Conservation (phyloP, 2,113 vertebrate species). For the Amphilophus citrinellus region DNA sequence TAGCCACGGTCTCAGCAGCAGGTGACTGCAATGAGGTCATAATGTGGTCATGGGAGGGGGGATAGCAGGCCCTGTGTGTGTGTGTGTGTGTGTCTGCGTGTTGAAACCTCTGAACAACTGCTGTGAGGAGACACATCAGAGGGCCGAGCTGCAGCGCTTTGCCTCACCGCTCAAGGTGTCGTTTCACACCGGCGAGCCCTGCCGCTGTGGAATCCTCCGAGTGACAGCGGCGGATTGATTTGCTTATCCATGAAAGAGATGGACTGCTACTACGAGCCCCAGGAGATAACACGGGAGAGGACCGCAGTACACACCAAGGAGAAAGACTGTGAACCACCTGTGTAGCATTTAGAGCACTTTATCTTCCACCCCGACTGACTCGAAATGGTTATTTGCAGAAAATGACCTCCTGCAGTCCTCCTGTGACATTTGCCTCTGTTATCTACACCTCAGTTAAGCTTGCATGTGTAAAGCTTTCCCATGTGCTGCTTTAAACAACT, state of each 20-base stretch:
- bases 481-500: background rate
- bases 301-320: slow-evolving; percentile 20
- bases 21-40: slow-evolving; percentile 84
- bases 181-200: slow-evolving; percentile 59
- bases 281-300: slow-evolving; percentile 33
- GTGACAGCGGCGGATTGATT: slow-evolving; percentile 71
- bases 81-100: slow-evolving; percentile 25
- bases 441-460: background rate
- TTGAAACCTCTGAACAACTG: slow-evolving; percentile 81
- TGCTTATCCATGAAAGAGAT: slow-evolving; percentile 70
- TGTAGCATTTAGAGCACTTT: slow-evolving; percentile 60
- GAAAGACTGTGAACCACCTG: slow-evolving; percentile 54
- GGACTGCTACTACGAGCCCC: slow-evolving; percentile 55
- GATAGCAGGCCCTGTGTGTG: slow-evolving; percentile 16
- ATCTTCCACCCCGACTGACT: slow-evolving; percentile 24
- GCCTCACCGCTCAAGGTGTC: slow-evolving; percentile 63
- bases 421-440: background rate
- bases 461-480: background rate
- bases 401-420: background rate
- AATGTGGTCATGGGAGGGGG: slow-evolving; percentile 79
- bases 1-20: slow-evolving; percentile 82
- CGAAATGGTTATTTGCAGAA: slow-evolving; percentile 15
- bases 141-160: slow-evolving; percentile 48
- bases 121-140: slow-evolving; percentile 80
- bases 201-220: slow-evolving; percentile 56